A percentile compares a stretch with the other conserved stretches of the same genome.
These are phyloP conservation scores for crab-eating macaque (Macaca fascicularis) DNA, from an alignment of 2,113 vertebrate species.

Conservation along the genomic window DNA sequence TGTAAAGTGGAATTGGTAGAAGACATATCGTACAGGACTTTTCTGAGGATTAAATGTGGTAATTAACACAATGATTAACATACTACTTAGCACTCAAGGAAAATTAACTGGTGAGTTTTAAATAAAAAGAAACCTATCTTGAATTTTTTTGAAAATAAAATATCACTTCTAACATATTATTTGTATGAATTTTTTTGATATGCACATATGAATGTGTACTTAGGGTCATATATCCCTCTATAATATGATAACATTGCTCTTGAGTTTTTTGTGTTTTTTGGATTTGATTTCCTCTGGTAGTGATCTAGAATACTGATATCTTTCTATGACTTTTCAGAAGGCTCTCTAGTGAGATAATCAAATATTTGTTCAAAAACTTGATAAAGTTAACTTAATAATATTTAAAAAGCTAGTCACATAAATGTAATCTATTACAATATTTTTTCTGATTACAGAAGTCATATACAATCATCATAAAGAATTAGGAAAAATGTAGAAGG, in stretches of 20 bases:
- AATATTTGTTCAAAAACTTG: not conserved
- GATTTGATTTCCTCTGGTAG: not conserved
- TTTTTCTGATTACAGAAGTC: not conserved
- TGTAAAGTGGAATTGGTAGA: not conserved
- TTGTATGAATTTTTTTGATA: not conserved
- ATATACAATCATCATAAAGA: not conserved
- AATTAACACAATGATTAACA: not conserved
- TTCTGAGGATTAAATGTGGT: not conserved
- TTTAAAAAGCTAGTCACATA: not conserved
- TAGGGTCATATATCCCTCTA: not conserved
- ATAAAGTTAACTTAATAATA: not conserved
- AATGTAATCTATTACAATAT: not conserved
- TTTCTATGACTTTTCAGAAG: not conserved
- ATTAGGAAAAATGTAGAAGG: not conserved
- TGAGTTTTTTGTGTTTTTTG: not conserved
- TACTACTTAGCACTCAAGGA: not conserved
- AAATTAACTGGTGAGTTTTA: not conserved
- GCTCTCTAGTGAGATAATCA: not conserved
- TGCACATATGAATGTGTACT: not conserved
- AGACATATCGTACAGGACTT: not conserved
- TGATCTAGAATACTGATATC: not conserved
- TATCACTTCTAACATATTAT: not conserved
- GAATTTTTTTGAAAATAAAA: not conserved
- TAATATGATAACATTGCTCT: not conserved
- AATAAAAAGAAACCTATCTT: not conserved